Base-by-base conservation (phyloP, 2,113 vertebrate species). In the Rhinolophus ferrumequinum region DNA sequence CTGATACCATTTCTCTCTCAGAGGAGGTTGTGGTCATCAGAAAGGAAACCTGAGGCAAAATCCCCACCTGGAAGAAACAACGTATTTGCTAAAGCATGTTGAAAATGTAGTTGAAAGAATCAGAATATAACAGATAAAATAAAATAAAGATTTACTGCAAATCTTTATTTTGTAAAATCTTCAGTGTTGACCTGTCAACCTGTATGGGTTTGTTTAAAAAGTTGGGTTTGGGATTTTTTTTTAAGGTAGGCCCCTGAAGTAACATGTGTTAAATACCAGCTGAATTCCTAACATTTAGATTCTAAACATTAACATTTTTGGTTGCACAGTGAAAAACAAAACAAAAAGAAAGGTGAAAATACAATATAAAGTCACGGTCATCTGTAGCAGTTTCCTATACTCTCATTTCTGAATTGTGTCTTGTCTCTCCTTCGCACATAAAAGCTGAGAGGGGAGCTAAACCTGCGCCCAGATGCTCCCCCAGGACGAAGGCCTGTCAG, bases 281-380 rank as follows among this genome's bases (percentile, higher is more conserved):
- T 77, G 52, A 81, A 72, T 60, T 67, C 50, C 90, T 95, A 52
- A 58, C 50, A 62, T 75, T 95, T 66, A 81, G 35, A 70, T 88
- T 47, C 81, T 60, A 67, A 81, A 56, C n/a, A 77, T 35, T 72
- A 64, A 35, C 66, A 44, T 35, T 92, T 92, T 52, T 12, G 72
- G 75, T 84, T 92, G 86, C 54, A 91, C 50, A 73, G 69, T 52
- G 64, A 96, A 69, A 93, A 58, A 79, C 56, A 92, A 50, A 82
- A 50, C 13, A 33, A 92, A 90, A 69, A 77, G 84, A 47, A 77
- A 75, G 83, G 77, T 28, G 67, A 96, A 75, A 93, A 41, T 52
- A 21, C 19, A 28, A 9, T 41, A 1, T 6, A 38, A 28, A 21
- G 44, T 47, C 93, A 56, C 1, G 3, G 94, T 85, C 47, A 52